Evolutionary conservation across 2,113 vertebrate genomes (phyloP).

Genomic region (Oncorhynchus kisutch): DNA sequence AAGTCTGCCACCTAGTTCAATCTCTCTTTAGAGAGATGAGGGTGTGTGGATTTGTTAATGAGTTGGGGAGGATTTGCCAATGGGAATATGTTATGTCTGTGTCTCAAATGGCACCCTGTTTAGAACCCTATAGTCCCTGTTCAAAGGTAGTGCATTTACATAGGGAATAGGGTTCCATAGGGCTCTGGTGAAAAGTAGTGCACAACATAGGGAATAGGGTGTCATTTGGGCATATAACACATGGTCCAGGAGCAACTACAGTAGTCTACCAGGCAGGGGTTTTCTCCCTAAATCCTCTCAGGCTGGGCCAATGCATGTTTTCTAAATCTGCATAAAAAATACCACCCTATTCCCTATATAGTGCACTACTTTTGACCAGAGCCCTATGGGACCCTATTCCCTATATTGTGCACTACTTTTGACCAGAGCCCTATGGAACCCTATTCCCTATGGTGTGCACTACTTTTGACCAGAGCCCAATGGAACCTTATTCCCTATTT

Average conservation of each 20-base stretch:
- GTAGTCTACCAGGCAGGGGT: slow-evolving; percentile 21
- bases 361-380: neutral
- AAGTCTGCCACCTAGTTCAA: slow-evolving; percentile 54
- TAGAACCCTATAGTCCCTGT: no score
- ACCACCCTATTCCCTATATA: neutral
- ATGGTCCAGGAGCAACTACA: slow-evolving; percentile 29
- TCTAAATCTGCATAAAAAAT: neutral
- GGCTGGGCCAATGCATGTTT: slow-evolving; percentile 48
- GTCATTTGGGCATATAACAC: neutral
- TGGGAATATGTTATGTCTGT: slow-evolving; percentile 56
- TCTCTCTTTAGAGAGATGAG: slow-evolving; percentile 26
- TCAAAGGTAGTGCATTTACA: no score
- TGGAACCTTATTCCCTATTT: neutral
- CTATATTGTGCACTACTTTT: neutral
- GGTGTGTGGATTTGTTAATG: slow-evolving; percentile 46
- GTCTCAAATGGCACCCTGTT: no score
- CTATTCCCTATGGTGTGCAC: neutral
- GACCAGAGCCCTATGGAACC: neutral
- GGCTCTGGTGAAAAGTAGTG: no score
- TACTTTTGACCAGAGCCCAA: no score
- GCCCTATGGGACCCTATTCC: neutral
- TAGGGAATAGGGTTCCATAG: no score
- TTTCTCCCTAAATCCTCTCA: slow-evolving; percentile 59
- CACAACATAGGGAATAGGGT: no score
- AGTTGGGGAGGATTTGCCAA: slow-evolving; percentile 64